Percentiles rank a stretch among this genome's conserved stretches.
phyloP scores from a whole-genome alignment of 1,140 invertebrate genomes.

The Saccostrea cuccullata region DNA sequence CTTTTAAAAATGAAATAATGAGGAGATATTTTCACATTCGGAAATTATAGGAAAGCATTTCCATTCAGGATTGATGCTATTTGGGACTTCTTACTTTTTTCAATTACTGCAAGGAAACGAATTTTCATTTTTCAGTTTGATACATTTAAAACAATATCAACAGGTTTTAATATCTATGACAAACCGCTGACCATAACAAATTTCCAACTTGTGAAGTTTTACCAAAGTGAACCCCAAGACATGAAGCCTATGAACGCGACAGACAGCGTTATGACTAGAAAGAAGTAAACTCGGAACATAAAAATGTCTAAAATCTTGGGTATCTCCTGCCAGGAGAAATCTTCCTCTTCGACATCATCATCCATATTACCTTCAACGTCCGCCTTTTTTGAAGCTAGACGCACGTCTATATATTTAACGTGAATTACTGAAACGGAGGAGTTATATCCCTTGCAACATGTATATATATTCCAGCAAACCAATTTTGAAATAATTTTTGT shows the following conservation, averaged over 20 bases:
- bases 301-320: neutral
- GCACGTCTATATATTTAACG: neutral
- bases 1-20: too few relatives aligned
- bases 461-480: neutral
- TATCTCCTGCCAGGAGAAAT: neutral
- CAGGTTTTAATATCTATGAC: neutral
- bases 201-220: neutral
- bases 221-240: neutral
- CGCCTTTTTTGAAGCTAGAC: too few relatives aligned
- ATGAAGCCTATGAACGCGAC: neutral
- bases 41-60: too few relatives aligned
- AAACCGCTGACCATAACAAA: neutral
- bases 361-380: neutral
- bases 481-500: neutral
- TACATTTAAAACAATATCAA: too few relatives aligned
- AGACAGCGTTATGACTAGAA: neutral
- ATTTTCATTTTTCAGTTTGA: too few relatives aligned
- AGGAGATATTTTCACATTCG: too few relatives aligned
- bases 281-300: neutral
- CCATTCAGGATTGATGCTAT: too few relatives aligned
- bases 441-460: neutral
- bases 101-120: too few relatives aligned
- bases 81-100: too few relatives aligned
- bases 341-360: neutral
- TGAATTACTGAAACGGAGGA: neutral